Evolutionary conservation across 2,888 invertebrate genomes (phyloP).

Genomic region (Tryphoninae sp.): DNA sequence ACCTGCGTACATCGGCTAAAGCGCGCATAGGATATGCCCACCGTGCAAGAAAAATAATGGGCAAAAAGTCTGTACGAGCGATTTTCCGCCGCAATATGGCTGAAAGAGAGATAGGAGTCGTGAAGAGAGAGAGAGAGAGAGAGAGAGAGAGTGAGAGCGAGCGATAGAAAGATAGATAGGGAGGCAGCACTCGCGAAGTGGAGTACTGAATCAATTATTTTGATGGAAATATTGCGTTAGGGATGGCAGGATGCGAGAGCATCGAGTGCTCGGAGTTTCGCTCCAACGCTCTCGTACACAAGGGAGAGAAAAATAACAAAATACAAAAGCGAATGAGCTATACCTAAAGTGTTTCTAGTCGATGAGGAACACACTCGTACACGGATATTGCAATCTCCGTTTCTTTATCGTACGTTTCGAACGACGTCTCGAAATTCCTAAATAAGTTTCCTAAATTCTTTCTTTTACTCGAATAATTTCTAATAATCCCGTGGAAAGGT

Average conservation of each 20-base stretch:
- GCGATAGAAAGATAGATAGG: not conserved
- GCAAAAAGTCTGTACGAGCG: not conserved
- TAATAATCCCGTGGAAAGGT: too few species aligned
- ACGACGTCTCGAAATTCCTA: not conserved
- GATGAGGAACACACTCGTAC: not conserved
- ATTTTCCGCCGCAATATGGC: not conserved
- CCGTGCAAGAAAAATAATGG: not conserved
- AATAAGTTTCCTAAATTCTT: not conserved
- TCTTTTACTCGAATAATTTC: not conserved
- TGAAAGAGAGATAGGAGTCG: not conserved
- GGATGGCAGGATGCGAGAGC: slow-evolving; percentile 37
- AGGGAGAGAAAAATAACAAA: not conserved
- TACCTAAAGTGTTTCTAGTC: not conserved
- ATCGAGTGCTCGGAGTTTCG: slow-evolving; percentile 9
- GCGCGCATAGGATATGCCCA: not conserved
- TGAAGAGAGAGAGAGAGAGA: not conserved
- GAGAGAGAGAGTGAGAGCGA: slow-evolving; percentile 28
- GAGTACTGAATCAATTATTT: slow-evolving; percentile 71
- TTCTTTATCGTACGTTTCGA: not conserved
- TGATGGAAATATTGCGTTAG: slow-evolving; percentile 72
- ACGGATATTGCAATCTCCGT: not conserved
- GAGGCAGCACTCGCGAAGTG: slow-evolving; percentile 60
- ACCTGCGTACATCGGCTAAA: not conserved
- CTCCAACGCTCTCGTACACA: not conserved
- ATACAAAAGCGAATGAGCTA: not conserved